Base-by-base conservation (phyloP, 1,140 invertebrate genomes). In the Lineus longissimus region DNA sequence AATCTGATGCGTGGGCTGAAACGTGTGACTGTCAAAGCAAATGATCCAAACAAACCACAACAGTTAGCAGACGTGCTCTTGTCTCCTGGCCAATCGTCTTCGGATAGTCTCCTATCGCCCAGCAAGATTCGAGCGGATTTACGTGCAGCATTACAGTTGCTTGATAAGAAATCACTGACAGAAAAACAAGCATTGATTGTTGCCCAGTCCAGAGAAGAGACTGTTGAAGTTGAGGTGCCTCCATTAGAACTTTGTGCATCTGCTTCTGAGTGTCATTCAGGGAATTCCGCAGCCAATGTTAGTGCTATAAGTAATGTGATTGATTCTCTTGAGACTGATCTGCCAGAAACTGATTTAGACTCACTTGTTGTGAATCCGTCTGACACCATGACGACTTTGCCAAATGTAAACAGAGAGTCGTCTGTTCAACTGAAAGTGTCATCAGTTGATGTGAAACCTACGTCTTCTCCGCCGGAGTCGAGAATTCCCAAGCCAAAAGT, bases 331-430 rank as follows among this genome's bases (percentile, higher is more conserved):
- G 9, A 54, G 4, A 9, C 19, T 22, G 25, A 54, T 27, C 4
- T 54, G 19, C 9, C 25, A 54, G 47, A 54, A 19, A 54, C 47
- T 7, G 47, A 66, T 47, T 63, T 47, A 9, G 30, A 17, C 29
- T 43, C 67, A 61, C 54, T 60, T 30, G 2, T 27, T 23, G 27
- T 54, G 15, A 27, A 25, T 25, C 29, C 59, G 7, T 64, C 64
- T 7, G 33, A 36, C 33, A 36, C 33, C 33, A 36, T 36, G 6
- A 36, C 33, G 15, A 7, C 15, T 36, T 4, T 7, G 33, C 15
- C 33, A 36, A 36, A 36, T 36, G 33, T 36, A 36, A 36, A 36
- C 33, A 36, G 15, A 36, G 15, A 7, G 33, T 36, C 33, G 33
- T 36, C 33, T 36, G 33, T 15, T 36, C 4, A 36, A 15, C 6